These are phyloP conservation scores for Melanotaenia parkinsoni DNA, from an alignment of 2,797 vertebrate genomes.

Conservation along the genomic window DNA sequence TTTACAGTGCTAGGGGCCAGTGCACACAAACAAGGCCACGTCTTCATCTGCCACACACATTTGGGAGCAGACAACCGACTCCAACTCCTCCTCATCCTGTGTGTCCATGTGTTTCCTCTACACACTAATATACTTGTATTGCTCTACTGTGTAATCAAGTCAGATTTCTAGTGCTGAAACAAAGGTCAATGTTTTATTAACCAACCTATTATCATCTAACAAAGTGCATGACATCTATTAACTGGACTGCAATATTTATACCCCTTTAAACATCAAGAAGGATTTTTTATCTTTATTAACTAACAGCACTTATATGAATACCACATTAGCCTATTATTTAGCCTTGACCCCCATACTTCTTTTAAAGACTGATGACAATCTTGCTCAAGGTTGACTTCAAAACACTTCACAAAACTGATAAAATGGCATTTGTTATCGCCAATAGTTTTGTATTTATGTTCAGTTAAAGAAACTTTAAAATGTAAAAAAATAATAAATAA, in stretches of 20 bases:
- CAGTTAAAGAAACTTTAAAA: background rate
- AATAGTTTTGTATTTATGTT: background rate
- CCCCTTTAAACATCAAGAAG: slow-evolving; percentile 45
- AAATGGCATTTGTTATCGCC: background rate
- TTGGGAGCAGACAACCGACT: slow-evolving; percentile 53
- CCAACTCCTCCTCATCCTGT: slow-evolving; percentile 11
- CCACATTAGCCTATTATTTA: slow-evolving; percentile 20
- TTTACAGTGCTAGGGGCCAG: slow-evolving; percentile 76
- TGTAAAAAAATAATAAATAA: background rate
- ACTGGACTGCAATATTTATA: slow-evolving; percentile 21
- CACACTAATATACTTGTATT: slow-evolving; percentile 22
- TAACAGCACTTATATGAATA: slow-evolving; percentile 36
- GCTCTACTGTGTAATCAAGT: background rate
- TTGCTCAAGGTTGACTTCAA: slow-evolving; percentile 18
- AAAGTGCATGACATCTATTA: slow-evolving; percentile 18
- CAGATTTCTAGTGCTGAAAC: slow-evolving; percentile 42
- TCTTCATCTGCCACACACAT: slow-evolving; percentile 77
- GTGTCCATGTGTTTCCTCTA: slow-evolving; percentile 10
- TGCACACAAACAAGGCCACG: slow-evolving; percentile 74
- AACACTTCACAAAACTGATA: background rate
- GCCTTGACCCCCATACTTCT: slow-evolving; percentile 20
- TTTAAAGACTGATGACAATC: slow-evolving; percentile 20
- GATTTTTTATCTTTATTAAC: slow-evolving; percentile 46
- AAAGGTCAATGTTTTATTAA: slow-evolving; percentile 28
- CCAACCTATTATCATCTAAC: slow-evolving; percentile 19